phyloP scores from a whole-genome alignment of 2,888 invertebrate species.

The Chrysolina haemoptera region DNA sequence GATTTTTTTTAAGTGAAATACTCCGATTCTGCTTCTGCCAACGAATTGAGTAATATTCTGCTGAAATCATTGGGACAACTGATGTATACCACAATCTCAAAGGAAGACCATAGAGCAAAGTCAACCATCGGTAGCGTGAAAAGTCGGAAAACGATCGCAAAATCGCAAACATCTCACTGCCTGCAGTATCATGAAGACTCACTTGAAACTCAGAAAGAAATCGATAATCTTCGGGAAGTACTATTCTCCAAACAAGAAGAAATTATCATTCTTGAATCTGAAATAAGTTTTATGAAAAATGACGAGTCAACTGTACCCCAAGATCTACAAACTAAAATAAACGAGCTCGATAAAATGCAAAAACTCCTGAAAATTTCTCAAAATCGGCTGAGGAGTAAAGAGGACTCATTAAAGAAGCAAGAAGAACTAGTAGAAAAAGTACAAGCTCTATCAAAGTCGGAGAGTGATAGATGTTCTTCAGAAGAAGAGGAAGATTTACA shows the following conservation, averaged over 20 bases:
- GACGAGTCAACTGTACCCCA: not conserved
- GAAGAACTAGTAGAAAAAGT: not conserved
- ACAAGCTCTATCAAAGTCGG: not conserved
- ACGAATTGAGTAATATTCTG: not conserved
- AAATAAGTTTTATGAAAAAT: slow-evolving; percentile 13
- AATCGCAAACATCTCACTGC: not conserved
- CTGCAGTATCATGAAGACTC: not conserved
- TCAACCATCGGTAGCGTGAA: not conserved
- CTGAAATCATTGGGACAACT: too few species aligned
- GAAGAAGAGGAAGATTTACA: slow-evolving; percentile 5
- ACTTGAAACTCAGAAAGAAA: not conserved
- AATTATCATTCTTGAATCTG: not conserved
- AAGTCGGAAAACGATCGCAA: not conserved
- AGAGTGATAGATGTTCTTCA: not conserved
- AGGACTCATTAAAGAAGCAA: slow-evolving; percentile 9
- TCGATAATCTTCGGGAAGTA: not conserved
- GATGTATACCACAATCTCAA: too few species aligned
- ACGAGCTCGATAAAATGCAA: not conserved
- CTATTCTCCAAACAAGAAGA: not conserved
- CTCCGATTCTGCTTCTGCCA: not conserved
- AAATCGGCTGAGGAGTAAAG: not conserved
- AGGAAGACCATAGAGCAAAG: not conserved
- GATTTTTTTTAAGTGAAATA: not conserved
- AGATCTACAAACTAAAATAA: slow-evolving; percentile 1
- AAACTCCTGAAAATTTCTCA: slow-evolving; percentile 2